Conservation (phyloP, 2,113 vertebrate species). For the Oreocharis arfaki region DNA sequence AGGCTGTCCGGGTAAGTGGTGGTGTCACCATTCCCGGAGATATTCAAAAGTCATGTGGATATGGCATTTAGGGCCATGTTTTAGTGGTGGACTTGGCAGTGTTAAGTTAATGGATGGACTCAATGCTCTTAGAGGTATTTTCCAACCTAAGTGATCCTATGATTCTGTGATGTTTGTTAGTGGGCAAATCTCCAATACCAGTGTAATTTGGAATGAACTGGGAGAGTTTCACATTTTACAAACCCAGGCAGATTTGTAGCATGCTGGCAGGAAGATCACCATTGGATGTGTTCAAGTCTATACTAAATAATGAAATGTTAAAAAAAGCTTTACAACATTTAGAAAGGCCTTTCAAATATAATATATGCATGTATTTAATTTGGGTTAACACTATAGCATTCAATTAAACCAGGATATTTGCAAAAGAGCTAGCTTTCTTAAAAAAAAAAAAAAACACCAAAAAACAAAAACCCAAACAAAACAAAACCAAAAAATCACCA, state of each 20-base stretch:
- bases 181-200: neutral
- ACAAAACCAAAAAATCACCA: neutral
- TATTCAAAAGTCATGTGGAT: neutral
- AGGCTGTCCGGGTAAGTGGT: neutral
- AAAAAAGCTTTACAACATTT: neutral
- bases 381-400: neutral
- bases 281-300: neutral
- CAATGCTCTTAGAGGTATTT: neutral
- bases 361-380: neutral
- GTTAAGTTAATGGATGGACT: neutral
- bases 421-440: neutral
- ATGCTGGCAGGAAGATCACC: neutral
- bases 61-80: neutral
- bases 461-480: neutral
- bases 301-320: neutral
- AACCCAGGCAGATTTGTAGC: neutral
- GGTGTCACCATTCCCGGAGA: neutral
- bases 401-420: neutral
- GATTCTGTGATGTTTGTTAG: neutral
- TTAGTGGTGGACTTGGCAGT: neutral
- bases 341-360: neutral
- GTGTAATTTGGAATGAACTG: neutral
- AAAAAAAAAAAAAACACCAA: neutral
- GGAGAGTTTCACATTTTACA: neutral
- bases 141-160: neutral